phyloP scores from a whole-genome alignment of 1,140 invertebrate species.

The Maniola jurtina region DNA sequence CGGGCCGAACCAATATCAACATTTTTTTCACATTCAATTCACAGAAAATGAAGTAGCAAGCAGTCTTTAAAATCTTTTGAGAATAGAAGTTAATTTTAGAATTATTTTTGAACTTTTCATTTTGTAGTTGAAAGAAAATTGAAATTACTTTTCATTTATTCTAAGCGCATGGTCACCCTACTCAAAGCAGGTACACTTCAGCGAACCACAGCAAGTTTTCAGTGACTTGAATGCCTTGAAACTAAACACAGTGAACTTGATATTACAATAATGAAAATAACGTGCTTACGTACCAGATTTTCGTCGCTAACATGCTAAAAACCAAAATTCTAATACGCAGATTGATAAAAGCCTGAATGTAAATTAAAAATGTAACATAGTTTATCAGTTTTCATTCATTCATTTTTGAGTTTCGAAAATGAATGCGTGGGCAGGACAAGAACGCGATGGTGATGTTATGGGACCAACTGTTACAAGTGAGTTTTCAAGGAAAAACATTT shows the following conservation, averaged over 20 bases:
- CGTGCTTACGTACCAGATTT: no score
- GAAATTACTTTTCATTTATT: no score
- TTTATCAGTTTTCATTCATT: background rate
- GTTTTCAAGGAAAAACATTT: slow-evolving; percentile 26
- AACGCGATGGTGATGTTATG: slow-evolving; percentile 57
- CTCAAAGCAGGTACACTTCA: slow-evolving; percentile 43
- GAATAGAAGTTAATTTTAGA: no score
- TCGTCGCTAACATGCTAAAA: no score
- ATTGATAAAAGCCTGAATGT: background rate
- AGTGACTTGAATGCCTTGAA: slow-evolving; percentile 51
- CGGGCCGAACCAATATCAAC: no score
- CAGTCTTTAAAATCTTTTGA: no score
- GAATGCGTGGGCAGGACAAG: slow-evolving; percentile 57
- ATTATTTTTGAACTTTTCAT: background rate
- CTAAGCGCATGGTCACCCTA: slow-evolving; percentile 36
- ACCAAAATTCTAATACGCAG: background rate
- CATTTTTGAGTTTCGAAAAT: slow-evolving; percentile 34
- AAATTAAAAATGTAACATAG: background rate
- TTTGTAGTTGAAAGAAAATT: background rate
- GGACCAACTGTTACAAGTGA: slow-evolving; percentile 60
- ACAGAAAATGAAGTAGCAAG: no score
- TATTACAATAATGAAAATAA: background rate
- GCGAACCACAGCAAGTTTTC: slow-evolving; percentile 52
- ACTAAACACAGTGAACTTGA: slow-evolving; percentile 32
- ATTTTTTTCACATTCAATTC: no score